phyloP scores from a whole-genome alignment of 2,113 vertebrate genomes.

The Formicarius rufipectus region DNA sequence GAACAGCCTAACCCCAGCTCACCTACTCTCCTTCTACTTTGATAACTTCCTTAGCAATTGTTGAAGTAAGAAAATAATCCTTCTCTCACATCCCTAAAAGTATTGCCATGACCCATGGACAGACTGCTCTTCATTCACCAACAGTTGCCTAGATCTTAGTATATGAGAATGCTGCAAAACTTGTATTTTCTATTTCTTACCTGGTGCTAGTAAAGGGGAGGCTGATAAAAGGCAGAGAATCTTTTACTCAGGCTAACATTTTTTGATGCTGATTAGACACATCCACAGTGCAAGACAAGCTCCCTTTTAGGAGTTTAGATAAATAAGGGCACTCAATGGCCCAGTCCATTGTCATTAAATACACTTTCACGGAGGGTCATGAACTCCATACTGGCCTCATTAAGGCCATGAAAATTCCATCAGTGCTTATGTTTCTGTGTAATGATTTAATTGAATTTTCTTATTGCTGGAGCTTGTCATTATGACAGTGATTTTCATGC shows the following conservation, averaged over 20 bases:
- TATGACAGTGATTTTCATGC: constrained; percentile 22
- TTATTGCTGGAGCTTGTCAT: constrained; percentile 20
- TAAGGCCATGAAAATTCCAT: constrained; percentile 53
- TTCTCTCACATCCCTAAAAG: background rate
- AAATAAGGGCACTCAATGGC: background rate
- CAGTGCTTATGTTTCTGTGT: constrained; percentile 22
- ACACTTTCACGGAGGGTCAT: background rate
- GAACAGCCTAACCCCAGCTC: background rate
- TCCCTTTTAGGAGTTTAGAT: constrained; percentile 19
- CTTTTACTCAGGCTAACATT: background rate
- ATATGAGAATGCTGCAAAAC: background rate
- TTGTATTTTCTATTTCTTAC: background rate
- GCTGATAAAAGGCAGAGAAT: background rate
- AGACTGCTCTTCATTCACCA: background rate
- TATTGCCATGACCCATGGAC: background rate
- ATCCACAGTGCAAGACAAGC: background rate
- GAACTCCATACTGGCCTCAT: constrained; percentile 40
- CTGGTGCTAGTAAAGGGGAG: background rate
- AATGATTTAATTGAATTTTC: constrained; percentile 62
- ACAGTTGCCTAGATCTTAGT: background rate
- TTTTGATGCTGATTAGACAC: background rate
- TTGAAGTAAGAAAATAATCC: background rate
- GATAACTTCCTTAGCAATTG: background rate
- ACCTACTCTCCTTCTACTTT: background rate
- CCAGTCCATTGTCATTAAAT: background rate